A percentile compares a stretch with the other conserved stretches of the same genome.
phyloP scores from a whole-genome alignment of 2,113 vertebrate species.

The Mesoclemmys tuberculata region DNA sequence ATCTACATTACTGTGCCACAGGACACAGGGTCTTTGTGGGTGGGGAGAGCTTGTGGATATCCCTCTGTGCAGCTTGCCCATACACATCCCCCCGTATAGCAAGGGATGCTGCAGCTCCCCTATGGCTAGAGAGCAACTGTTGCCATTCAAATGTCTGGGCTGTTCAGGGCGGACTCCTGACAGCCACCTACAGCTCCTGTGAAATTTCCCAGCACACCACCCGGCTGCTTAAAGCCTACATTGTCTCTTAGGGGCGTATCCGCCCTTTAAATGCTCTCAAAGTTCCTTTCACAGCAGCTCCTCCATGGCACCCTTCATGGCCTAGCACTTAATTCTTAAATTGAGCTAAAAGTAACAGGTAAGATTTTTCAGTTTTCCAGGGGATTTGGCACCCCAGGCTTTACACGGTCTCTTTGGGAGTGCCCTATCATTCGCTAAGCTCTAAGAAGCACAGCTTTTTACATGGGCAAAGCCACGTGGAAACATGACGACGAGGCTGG shows the following conservation, averaged over 20 bases:
- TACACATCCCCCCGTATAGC: not conserved
- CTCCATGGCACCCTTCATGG: not conserved
- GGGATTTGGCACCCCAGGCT: too few species aligned
- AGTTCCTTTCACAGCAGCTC: not conserved
- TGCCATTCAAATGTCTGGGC: not conserved
- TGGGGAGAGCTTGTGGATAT: not conserved
- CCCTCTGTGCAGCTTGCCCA: not conserved
- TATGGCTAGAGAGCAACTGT: not conserved
- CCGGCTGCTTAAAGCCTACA: not conserved
- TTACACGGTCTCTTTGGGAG: not conserved
- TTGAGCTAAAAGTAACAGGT: not conserved
- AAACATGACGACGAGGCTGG: not conserved
- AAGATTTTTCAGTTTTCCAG: too few species aligned
- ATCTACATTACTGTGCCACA: not conserved
- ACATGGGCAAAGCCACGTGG: not conserved
- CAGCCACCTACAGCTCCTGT: not conserved
- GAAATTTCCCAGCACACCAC: not conserved
- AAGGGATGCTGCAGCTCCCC: not conserved
- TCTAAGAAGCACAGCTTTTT: not conserved
- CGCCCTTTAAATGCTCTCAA: not conserved
- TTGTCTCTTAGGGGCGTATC: not conserved
- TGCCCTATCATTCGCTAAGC: not conserved
- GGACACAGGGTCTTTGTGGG: not conserved
- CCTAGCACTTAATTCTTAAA: not conserved
- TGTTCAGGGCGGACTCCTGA: not conserved